These are phyloP conservation scores for Acipenser oxyrinchus DNA, from an alignment of 2,797 vertebrate genomes.

Conservation along the genomic window DNA sequence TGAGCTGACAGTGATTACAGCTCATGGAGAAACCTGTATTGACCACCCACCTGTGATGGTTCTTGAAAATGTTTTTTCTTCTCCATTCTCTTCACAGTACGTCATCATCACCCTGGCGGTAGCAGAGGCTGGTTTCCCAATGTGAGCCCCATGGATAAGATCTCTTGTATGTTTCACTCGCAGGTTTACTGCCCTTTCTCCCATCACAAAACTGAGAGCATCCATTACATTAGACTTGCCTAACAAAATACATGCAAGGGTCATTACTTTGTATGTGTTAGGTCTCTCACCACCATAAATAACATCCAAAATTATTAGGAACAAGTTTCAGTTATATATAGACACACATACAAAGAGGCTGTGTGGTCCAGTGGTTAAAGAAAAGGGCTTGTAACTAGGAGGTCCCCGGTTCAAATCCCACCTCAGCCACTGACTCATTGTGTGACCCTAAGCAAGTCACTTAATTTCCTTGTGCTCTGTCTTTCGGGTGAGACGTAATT, in stretches of 20 bases:
- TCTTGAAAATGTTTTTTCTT: constrained; percentile 69
- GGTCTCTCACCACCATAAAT: no score
- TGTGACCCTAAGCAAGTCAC: no score
- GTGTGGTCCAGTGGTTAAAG: no score
- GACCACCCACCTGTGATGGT: constrained; percentile 59
- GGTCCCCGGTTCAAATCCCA: no score
- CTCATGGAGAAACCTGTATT: not conserved
- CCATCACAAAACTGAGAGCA: constrained; percentile 84
- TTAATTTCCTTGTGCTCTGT: no score
- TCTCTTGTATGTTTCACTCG: constrained; percentile 74
- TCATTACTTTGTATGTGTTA: no score
- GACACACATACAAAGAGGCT: no score
- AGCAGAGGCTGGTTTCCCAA: constrained; percentile 65
- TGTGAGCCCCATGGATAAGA: constrained; percentile 82
- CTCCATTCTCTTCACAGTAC: constrained; percentile 60
- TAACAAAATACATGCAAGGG: constrained; percentile 22
- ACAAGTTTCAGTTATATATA: no score
- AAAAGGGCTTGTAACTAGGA: no score
- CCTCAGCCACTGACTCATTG: no score
- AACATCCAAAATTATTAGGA: no score
- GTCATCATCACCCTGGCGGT: constrained; percentile 67
- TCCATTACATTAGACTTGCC: constrained; percentile 96
- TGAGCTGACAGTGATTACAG: not conserved
- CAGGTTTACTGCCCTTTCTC: constrained; percentile 66
- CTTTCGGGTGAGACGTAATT: no score